Evolutionary conservation across 2,797 vertebrate genomes (phyloP), one percentile per base, ranked within the genome.

Genomic region (Salarias fasciatus): DNA sequence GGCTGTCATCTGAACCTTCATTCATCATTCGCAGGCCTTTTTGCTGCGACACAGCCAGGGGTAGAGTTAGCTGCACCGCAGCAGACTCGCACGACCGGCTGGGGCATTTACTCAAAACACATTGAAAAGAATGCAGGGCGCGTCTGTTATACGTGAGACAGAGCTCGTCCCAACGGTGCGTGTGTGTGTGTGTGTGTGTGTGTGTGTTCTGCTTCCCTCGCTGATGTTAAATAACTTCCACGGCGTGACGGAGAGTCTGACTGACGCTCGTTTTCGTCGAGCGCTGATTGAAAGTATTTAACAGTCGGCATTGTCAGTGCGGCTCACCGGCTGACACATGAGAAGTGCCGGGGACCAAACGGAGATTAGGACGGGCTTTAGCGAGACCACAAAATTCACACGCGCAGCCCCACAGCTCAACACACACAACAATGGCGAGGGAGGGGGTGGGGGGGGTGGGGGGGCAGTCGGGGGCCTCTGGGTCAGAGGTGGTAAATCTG

Each of bases 1-100:
- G 58, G 65, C 79, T 76, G 85, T 87, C 86, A 86, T 79, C 61
- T 72, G 85, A 90, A 72, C 77, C 76, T 54, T 59, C 76, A 82
- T 83, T 78, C 77, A 80, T 86, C 83, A 82, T 59, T 62, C 62
- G 45, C 75, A 40, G 63, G 73, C 66, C 57, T 75, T 61, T 45
- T 61, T 45, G 54, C 75, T 64, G 78, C 71, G 69, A 80, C 72
- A 82, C 62, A 80, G 75, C 59, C 64, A 49, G 68, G 60, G 61
- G 66, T 46, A 56, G 84, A 78, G 68, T 77, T 54, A 71, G 62
- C 75, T 71, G 63, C 69, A 76, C 62, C 63, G 55, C 62, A 53
- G 46, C 33, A 8, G 44, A 69, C 59, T 40, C 30, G 70, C 35
- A 13, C 36, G 49, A 78, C 47, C 5, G 12, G 69, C 47, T 70